Evolutionary conservation across 2,113 vertebrate genomes (phyloP), one percentile per base, ranked within the genome.

Genomic region (Hippolais icterina): DNA sequence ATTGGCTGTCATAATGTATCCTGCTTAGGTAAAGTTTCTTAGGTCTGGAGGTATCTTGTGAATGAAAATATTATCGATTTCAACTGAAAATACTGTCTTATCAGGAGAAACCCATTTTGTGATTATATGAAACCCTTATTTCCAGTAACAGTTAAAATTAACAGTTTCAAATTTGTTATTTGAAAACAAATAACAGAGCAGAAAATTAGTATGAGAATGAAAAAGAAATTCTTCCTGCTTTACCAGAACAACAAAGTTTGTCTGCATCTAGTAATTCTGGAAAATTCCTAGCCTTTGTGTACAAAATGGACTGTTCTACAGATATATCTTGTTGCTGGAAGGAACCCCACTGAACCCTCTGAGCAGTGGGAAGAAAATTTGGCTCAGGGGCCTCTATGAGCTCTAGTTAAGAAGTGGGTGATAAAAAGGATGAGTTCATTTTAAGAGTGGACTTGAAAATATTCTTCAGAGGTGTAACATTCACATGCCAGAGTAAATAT

Each of bases 401-500:
- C 46, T 97, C 64, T 56, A 56, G 83, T 65, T 88, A 81, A 95
- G 86, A 65, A 94, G n/a, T 53, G 70, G 84, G 81, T 41, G 47
- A 92, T 64, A 81, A 93, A 87, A 96, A 96, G 33, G 37, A 84
- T 86, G 54, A 93, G 69, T 89, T 94, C 68, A 95, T 96, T 97
- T 96, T 95, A 77, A 89, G 66, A 94, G 57, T 85, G 64, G 96
- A 93, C 92, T 96, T 93, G 64, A 96, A 93, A 95, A 95, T 91
- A 89, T 95, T 94, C 89, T 97, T 81, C 71, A 85, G 93, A 97
- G 91, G 93, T 97, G 74, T 87, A 96, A 96, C 68, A 95, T 96
- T 98, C 98, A 94, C 71, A 97, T 46, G 72, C 76, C 80, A 89
- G 93, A 96, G 95, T 98, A 98, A 98, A 97, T 96, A 96, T 74